phyloP scores from a whole-genome alignment of 2,888 invertebrate species.

The Cremastinae sp. region DNA sequence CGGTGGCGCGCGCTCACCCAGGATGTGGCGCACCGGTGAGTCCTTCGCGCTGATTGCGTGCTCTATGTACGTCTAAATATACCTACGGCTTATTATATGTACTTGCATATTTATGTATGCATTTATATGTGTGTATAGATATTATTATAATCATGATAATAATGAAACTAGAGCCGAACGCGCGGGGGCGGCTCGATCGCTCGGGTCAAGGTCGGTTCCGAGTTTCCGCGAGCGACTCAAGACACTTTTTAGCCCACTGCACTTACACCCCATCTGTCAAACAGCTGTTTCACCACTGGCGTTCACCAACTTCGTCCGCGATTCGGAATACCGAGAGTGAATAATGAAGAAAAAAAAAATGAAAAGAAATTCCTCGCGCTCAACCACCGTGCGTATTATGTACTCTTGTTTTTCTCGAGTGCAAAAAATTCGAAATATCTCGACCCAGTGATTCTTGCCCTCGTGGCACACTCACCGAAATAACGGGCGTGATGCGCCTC shows the following conservation, averaged over 20 bases:
- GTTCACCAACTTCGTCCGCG: slow-evolving; percentile 55
- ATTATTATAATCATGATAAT: too few species aligned
- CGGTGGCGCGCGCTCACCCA: slow-evolving; percentile 60
- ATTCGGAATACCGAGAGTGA: too few species aligned
- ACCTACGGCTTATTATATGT: too few species aligned
- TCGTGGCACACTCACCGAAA: background rate
- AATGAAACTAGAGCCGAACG: background rate
- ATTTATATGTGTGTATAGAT: background rate
- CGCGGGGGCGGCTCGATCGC: slow-evolving; percentile 68
- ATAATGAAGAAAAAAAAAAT: slow-evolving; percentile 12
- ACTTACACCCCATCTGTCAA: slow-evolving; percentile 74
- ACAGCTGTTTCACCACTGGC: slow-evolving; percentile 77
- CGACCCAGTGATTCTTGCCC: background rate
- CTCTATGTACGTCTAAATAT: background rate
- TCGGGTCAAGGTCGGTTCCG: slow-evolving; percentile 78
- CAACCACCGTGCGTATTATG: too few species aligned
- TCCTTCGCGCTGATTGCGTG: slow-evolving; percentile 64
- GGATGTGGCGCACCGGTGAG: slow-evolving; percentile 77
- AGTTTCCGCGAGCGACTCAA: slow-evolving; percentile 38
- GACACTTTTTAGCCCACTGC: slow-evolving; percentile 27
- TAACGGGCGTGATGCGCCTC: background rate
- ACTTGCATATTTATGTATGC: background rate
- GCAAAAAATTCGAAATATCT: background rate
- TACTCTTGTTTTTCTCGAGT: background rate
- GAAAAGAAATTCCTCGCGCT: background rate